These are phyloP conservation scores for Meliscaeva auricollis DNA, from an alignment of 2,888 invertebrate genomes.

Conservation along the genomic window DNA sequence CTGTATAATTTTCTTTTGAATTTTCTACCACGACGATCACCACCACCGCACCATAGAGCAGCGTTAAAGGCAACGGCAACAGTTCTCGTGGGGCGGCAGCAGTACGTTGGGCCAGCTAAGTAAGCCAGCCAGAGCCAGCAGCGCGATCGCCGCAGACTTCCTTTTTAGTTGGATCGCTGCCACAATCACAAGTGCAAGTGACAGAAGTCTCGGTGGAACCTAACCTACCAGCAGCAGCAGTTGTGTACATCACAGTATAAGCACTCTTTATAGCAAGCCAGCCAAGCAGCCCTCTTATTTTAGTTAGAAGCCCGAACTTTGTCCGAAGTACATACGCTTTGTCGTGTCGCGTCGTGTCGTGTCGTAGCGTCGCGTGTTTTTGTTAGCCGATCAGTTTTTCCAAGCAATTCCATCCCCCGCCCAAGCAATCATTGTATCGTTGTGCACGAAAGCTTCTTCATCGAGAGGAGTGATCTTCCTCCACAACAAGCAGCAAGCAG, in stretches of 20 bases:
- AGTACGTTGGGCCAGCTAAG: slow-evolving; percentile 67
- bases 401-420: slow-evolving; percentile 26
- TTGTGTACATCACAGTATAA: not conserved
- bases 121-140: too few relatives aligned
- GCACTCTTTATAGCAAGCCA: slow-evolving; percentile 15
- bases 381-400: slow-evolving; percentile 52
- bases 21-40: slow-evolving; percentile 75
- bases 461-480: slow-evolving; percentile 28
- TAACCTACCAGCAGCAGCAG: slow-evolving; percentile 44
- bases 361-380: slow-evolving; percentile 22
- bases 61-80: too few relatives aligned
- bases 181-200: slow-evolving; percentile 74
- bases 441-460: slow-evolving; percentile 63
- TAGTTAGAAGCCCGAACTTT: slow-evolving; percentile 17
- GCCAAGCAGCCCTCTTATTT: slow-evolving; percentile 39
- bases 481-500: not conserved
- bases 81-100: slow-evolving; percentile 49
- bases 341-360: slow-evolving; percentile 33
- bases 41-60: slow-evolving; percentile 25
- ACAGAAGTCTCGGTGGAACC: slow-evolving; percentile 38
- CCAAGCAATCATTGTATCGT: not conserved
- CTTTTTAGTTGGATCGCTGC: slow-evolving; percentile 76
- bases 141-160: slow-evolving; percentile 74
- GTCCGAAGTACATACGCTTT: slow-evolving; percentile 30
- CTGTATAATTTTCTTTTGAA: slow-evolving; percentile 67